Conservation (phyloP, 2,888 invertebrate species). For the Prenolepis imparis region DNA sequence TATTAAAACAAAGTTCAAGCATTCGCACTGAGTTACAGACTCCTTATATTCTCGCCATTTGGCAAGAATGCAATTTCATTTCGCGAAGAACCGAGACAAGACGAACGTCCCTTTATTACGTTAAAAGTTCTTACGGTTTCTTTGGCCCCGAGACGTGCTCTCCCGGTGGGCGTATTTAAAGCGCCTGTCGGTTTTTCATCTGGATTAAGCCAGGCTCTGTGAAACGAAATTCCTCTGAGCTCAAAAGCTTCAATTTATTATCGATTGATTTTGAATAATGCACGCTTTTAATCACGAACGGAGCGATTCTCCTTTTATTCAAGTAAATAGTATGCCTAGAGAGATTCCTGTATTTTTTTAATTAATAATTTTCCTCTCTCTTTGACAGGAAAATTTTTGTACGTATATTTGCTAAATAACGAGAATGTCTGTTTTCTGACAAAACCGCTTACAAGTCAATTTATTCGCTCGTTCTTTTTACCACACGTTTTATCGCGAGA, state of each 20-base stretch:
- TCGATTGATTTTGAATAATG: constrained; percentile 9
- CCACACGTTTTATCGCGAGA: not conserved
- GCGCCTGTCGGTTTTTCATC: constrained; percentile 6
- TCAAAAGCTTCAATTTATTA: constrained; percentile 28
- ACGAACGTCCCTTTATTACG: constrained; percentile 70
- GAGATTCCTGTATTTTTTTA: not conserved
- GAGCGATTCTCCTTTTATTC: too few species aligned
- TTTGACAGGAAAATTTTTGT: not conserved
- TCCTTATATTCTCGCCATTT: constrained; percentile 22
- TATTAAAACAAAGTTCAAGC: constrained; percentile 40
- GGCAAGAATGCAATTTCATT: constrained; percentile 60
- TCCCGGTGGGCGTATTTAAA: constrained; percentile 8
- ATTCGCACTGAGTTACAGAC: constrained; percentile 25
- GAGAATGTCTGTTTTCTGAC: not conserved
- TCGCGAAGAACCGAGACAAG: constrained; percentile 47
- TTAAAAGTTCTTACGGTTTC: constrained; percentile 75
- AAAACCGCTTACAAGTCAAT: not conserved
- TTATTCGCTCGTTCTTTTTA: constrained; percentile 6
- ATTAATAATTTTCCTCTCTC: not conserved
- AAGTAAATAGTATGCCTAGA: not conserved
- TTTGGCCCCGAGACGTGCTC: not conserved
- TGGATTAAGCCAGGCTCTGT: constrained; percentile 21
- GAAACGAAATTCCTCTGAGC: constrained; percentile 7
- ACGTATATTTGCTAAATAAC: not conserved
- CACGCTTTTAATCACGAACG: not conserved